Evolutionary conservation across 2,113 vertebrate species (phyloP).

Genomic region (Jaculus jaculus): DNA sequence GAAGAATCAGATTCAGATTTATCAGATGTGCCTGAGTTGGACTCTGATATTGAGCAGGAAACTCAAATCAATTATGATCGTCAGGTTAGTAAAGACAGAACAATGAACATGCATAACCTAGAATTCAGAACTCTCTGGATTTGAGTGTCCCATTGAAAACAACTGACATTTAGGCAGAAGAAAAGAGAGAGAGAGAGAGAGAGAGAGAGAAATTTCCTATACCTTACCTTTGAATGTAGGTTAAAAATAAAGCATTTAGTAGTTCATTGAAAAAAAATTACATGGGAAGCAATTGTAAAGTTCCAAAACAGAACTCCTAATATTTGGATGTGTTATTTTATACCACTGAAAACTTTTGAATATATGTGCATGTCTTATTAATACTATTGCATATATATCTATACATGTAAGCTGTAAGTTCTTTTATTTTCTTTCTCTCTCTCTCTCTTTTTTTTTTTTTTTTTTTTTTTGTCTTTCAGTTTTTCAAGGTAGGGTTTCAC

Average conservation of each 20-base stretch:
- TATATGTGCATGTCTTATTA: neutral
- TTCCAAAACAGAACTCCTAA: neutral
- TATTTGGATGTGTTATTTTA: neutral
- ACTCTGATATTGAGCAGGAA: slow-evolving; percentile 99
- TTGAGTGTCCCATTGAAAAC: neutral
- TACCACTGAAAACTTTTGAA: neutral
- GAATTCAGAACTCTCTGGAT: neutral
- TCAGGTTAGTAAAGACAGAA: slow-evolving; percentile 87
- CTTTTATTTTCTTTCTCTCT: neutral
- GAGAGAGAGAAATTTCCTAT: neutral
- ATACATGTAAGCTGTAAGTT: neutral
- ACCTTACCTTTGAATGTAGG: neutral
- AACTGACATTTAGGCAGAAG: neutral
- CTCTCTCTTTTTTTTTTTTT: neutral
- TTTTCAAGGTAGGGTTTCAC: no score
- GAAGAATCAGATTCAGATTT: slow-evolving; percentile 97
- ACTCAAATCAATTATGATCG: slow-evolving; percentile 97
- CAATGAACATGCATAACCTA: neutral
- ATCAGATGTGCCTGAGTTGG: slow-evolving; percentile 96
- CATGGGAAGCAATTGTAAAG: neutral
- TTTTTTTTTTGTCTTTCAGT: no score
- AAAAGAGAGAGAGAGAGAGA: neutral
- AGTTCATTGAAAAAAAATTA: neutral
- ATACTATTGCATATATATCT: slow-evolving; percentile 3
- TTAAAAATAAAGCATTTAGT: neutral